phyloP scores from a whole-genome alignment of 2,797 vertebrate species.

The Mus caroli region DNA sequence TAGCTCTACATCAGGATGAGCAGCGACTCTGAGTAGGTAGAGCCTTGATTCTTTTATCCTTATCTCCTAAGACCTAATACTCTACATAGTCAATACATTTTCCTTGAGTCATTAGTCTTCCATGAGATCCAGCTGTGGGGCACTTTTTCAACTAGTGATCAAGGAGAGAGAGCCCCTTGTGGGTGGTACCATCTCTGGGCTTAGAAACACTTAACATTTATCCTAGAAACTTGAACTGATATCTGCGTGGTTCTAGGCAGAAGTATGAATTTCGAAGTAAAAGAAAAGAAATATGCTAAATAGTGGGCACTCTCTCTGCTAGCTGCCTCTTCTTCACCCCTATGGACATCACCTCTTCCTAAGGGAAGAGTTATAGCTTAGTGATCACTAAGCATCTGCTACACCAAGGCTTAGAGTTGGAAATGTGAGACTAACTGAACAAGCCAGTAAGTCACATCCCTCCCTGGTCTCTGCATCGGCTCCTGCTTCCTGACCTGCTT shows the following conservation, averaged over 20 bases:
- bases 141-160: no score
- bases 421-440: neutral
- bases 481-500: no score
- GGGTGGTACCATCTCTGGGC: no score
- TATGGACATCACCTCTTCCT: neutral
- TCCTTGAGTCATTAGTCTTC: neutral
- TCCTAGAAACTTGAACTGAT: neutral
- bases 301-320: neutral
- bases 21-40: neutral
- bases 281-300: neutral
- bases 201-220: neutral
- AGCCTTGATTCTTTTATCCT: neutral
- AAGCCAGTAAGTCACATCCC: no score
- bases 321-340: neutral
- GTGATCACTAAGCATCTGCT: neutral
- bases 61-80: neutral
- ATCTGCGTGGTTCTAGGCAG: neutral
- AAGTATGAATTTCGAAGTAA: neutral
- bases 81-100: neutral
- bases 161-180: no score
- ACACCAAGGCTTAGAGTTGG: neutral
- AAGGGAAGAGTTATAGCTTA: neutral
- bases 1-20: neutral
- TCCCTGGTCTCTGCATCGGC: no score
- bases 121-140: no score